These are phyloP conservation scores for Parazoanthus atlanticus DNA, from an alignment of 92 coral and sea anemone species.

Conservation along the genomic window DNA sequence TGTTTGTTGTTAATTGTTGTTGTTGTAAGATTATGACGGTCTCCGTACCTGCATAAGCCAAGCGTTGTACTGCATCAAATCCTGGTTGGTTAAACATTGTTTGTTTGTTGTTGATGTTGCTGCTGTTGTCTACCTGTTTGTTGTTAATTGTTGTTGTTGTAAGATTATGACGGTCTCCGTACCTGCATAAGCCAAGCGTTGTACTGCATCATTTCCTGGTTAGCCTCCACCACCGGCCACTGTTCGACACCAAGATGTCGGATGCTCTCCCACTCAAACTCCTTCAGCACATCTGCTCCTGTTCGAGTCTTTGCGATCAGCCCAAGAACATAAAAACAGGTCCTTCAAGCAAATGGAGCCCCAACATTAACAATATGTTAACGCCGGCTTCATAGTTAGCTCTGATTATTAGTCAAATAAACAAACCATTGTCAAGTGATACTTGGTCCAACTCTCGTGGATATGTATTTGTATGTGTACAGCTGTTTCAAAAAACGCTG, in stretches of 20 bases:
- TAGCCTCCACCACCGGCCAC: conserved; percentile 88
- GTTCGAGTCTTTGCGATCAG: conserved; percentile 95
- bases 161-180: background rate
- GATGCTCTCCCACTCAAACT: conserved; percentile 89
- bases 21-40: background rate
- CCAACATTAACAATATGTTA: too few relatives aligned
- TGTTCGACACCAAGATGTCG: conserved; percentile 88
- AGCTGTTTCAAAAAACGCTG: too few relatives aligned
- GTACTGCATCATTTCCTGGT: conserved; percentile 67
- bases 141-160: too few relatives aligned
- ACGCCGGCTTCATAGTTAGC: too few relatives aligned
- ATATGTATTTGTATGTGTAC: too few relatives aligned
- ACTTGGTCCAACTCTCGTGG: too few relatives aligned
- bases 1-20: too few relatives aligned
- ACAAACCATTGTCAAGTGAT: too few relatives aligned
- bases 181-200: conserved; percentile 41
- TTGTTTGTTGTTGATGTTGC: too few relatives aligned
- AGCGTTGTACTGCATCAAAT: conserved; percentile 64
- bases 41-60: conserved; percentile 26
- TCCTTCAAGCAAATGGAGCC: conserved; percentile 48
- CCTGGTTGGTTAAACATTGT: conserved; percentile 22
- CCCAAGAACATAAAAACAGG: conserved; percentile 94
- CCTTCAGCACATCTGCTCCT: conserved; percentile 88
- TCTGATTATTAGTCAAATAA: too few relatives aligned
- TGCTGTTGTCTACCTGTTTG: too few relatives aligned